Evolutionary conservation across 1,140 invertebrate species (phyloP).

Genomic region (Lasioglossum albipes): DNA sequence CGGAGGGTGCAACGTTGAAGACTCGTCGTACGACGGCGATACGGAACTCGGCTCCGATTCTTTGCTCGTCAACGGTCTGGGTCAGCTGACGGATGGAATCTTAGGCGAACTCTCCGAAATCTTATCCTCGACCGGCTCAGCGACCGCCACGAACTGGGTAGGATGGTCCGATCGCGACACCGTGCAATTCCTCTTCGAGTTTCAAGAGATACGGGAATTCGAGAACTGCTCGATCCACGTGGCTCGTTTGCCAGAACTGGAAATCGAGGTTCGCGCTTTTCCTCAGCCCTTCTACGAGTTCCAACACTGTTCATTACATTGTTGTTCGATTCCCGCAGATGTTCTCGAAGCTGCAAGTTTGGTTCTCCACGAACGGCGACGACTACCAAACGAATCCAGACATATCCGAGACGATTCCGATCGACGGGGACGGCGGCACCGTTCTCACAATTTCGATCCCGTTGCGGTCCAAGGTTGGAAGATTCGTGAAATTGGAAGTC

Average conservation of each 20-base stretch:
- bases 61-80: conserved; percentile 86
- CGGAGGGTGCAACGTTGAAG: conserved; percentile 90
- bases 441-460: conserved; percentile 85
- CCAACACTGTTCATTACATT: too few species aligned
- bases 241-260: conserved; percentile 86
- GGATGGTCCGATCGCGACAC: conserved; percentile 89
- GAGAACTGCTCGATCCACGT: conserved; percentile 87
- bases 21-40: conserved; percentile 94
- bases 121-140: conserved; percentile 45
- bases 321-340: conserved; percentile 78
- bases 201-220: conserved; percentile 88
- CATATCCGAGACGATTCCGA: conserved; percentile 66
- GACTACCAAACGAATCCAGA: conserved; percentile 83
- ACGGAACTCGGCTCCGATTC: conserved; percentile 78
- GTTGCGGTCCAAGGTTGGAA: conserved; percentile 87
- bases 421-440: conserved; percentile 81
- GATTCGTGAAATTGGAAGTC: conserved; percentile 88
- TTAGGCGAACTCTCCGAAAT: conserved; percentile 69
- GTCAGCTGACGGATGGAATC: conserved; percentile 88
- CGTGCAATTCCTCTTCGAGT: conserved; percentile 89
- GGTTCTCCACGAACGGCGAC: conserved; percentile 89
- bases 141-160: conserved; percentile 84
- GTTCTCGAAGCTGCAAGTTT: conserved; percentile 86
- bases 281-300: neutral
- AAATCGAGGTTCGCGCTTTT: conserved; percentile 83